Evolutionary conservation across 1,140 invertebrate species (phyloP), one percentile per base, ranked within the genome.

Genomic region (Conus ventricosus): DNA sequence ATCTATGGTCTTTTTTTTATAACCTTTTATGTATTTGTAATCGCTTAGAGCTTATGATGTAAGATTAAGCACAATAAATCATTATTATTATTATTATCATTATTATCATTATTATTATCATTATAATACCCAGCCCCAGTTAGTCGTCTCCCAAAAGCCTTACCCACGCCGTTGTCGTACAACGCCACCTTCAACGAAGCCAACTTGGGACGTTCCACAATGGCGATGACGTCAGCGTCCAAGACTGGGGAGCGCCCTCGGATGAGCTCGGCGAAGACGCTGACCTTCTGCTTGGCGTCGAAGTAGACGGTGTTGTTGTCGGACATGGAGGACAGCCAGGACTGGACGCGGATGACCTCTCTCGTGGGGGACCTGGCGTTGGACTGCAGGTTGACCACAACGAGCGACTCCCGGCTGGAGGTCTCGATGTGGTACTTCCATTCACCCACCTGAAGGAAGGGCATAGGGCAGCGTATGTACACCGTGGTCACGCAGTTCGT

Each of bases 81-180:
- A 39, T 39, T 39, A 39, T 39, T 39, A 39, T 39, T 39, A 39
- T 39, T 3, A 39, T 39, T 39, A 39, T 39, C 3, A 39, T 39
- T 3, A 39, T 39, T 39, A 39, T 39, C 39, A 39, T 39, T 39
- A 39, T 39, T 39, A 39, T 39, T 39, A 39, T 39, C 3, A 39
- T 39, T 39, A 39, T 39, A 39, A 39, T 1, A 3, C 39, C 0
- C 39, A 39, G 3, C 39, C 39, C 3, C 39, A 39, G 39, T 39
- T 39, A 39, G 39, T 39, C 39, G 3, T 3, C 39, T 1, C 10
- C 76, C 10, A 39, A 27, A n/a, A 78, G 0, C 57, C 89, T 76
- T 67, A 91, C 90, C 90, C 23, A 90, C 57, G 2, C 90, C 90
- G 63, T 90, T 89, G 54, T 91, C 90, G 5, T 80, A 54, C 23